phyloP scores from a whole-genome alignment of 2,113 vertebrate genomes.

The Cichladusa arquata region DNA sequence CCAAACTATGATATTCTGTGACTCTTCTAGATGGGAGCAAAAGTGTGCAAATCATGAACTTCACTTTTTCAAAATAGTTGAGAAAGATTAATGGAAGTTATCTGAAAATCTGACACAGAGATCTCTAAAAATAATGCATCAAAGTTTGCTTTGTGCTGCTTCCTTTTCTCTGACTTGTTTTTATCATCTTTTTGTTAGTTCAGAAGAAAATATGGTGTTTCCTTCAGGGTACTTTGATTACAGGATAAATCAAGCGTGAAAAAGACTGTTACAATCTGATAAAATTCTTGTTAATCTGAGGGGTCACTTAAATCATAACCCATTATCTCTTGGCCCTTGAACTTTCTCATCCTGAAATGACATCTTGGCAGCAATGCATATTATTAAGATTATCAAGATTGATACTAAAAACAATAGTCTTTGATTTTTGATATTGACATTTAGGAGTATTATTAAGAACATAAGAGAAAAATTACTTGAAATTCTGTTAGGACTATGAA shows the following conservation, averaged over 20 bases:
- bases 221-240: constrained; percentile 43
- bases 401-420: not conserved
- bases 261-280: constrained; percentile 26
- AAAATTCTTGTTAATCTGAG: constrained; percentile 53
- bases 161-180: not conserved
- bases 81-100: not conserved
- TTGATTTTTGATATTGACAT: not conserved
- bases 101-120: not conserved
- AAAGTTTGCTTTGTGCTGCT: not conserved
- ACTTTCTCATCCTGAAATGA: constrained; percentile 17
- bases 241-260: constrained; percentile 44
- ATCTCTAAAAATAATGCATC: not conserved
- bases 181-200: not conserved
- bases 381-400: not conserved
- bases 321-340: constrained; percentile 45
- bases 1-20: not conserved
- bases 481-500: not conserved
- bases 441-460: not conserved
- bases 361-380: not conserved
- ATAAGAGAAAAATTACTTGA: not conserved
- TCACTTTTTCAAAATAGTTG: not conserved
- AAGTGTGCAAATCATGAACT: not conserved
- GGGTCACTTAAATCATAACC: constrained; percentile 43
- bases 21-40: not conserved
- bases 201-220: constrained; percentile 37